Evolutionary conservation across 1,140 invertebrate species (phyloP).

Genomic region (Drosophila triauraria): DNA sequence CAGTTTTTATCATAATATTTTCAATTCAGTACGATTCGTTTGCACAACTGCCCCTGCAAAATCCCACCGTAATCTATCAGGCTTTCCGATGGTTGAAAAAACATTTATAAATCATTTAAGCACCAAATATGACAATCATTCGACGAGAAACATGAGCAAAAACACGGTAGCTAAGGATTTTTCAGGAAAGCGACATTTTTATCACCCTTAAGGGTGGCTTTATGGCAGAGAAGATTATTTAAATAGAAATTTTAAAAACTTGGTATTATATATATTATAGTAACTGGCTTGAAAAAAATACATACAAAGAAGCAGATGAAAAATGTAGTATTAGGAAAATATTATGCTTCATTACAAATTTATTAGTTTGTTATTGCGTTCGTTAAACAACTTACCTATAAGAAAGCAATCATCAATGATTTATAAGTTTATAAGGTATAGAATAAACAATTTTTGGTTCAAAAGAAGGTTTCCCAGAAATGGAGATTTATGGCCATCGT

Average conservation of each 20-base stretch:
- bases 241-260: not conserved
- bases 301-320: not conserved
- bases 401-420: not conserved
- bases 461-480: not conserved
- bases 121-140: constrained; percentile 50
- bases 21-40: constrained; percentile 13
- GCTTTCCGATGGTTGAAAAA: constrained; percentile 37
- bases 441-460: too few species aligned
- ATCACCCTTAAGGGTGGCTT: constrained; percentile 6
- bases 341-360: not conserved
- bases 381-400: not conserved
- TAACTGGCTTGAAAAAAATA: not conserved
- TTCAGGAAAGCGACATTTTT: too few species aligned
- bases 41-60: constrained; percentile 20
- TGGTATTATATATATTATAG: not conserved
- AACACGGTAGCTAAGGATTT: not conserved
- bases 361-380: not conserved
- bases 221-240: not conserved
- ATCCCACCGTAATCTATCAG: constrained; percentile 41
- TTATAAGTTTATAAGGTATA: not conserved
- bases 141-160: constrained; percentile 24
- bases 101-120: constrained; percentile 64
- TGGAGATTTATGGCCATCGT: too few species aligned
- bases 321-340: not conserved
- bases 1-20: constrained; percentile 37